Conservation (phyloP, 2,113 vertebrate species). For the Toxostoma redivivum region DNA sequence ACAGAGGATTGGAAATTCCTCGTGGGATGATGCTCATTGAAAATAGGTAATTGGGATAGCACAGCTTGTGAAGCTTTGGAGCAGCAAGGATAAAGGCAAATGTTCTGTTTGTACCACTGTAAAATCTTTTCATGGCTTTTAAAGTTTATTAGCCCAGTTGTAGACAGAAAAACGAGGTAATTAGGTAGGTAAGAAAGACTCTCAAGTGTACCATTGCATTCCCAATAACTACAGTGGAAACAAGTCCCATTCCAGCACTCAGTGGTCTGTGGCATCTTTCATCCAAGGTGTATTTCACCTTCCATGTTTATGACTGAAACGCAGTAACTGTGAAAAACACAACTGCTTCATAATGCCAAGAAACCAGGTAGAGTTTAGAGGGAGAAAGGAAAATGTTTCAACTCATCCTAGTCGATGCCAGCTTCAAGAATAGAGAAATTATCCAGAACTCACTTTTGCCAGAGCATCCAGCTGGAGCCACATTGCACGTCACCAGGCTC, state of each 20-base stretch:
- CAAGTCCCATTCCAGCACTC: background rate
- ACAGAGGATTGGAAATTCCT: background rate
- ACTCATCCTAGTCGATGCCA: background rate
- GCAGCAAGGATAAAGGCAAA: background rate
- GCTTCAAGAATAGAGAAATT: background rate
- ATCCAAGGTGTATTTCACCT: background rate
- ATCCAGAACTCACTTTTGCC: background rate
- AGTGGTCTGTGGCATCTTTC: background rate
- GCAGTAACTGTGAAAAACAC: background rate
- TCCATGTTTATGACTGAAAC: background rate
- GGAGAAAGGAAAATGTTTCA: background rate
- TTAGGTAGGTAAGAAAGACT: background rate
- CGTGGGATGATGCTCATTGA: background rate
- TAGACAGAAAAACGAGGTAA: background rate
- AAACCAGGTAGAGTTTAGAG: background rate
- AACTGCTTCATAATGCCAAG: background rate
- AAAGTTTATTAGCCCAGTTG: background rate
- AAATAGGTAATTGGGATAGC: conserved; percentile 8
- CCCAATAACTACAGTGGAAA: background rate
- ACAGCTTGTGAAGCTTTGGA: background rate
- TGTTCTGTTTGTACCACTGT: background rate
- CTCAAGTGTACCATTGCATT: background rate
- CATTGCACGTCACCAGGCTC: background rate
- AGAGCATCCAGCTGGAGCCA: background rate
- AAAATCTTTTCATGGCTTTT: background rate